Conservation (phyloP, 2,888 invertebrate species). For the Galeruca laticollis region DNA sequence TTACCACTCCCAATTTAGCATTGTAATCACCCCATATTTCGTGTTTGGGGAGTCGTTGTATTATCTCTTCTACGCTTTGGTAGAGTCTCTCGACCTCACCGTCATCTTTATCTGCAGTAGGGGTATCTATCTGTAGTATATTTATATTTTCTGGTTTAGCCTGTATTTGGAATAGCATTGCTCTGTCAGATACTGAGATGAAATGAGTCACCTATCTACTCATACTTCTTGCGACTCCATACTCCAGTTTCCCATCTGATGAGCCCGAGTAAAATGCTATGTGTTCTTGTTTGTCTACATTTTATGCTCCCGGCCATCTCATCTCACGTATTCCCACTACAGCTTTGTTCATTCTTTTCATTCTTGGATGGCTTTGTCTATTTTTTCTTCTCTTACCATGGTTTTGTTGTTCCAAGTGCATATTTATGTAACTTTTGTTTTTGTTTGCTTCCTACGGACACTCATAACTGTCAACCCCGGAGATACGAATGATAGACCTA, state of each 20-base stretch:
- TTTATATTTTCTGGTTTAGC: not conserved
- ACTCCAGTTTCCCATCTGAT: too few relatives aligned
- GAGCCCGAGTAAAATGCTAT: not conserved
- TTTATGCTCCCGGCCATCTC: not conserved
- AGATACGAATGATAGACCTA: not conserved
- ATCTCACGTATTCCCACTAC: not conserved
- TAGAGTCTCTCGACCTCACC: too few relatives aligned
- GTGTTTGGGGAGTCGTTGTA: not conserved
- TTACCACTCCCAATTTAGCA: not conserved
- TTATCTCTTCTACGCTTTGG: too few relatives aligned
- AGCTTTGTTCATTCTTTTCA: not conserved
- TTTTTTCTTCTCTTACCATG: not conserved
- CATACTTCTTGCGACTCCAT: not conserved
- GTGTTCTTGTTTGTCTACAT: not conserved
- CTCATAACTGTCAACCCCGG: not conserved
- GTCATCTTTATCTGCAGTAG: too few relatives aligned
- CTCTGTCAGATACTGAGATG: too few relatives aligned
- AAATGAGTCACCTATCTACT: not conserved
- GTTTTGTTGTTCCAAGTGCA: constrained; percentile 10
- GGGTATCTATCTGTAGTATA: not conserved
- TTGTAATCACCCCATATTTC: not conserved
- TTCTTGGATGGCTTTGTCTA: constrained; percentile 1
- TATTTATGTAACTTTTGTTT: constrained; percentile 26
- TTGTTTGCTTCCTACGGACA: constrained; percentile 20
- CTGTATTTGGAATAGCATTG: not conserved